These are phyloP conservation scores for Timandra comae DNA, from an alignment of 2,888 invertebrate species.

Conservation along the genomic window DNA sequence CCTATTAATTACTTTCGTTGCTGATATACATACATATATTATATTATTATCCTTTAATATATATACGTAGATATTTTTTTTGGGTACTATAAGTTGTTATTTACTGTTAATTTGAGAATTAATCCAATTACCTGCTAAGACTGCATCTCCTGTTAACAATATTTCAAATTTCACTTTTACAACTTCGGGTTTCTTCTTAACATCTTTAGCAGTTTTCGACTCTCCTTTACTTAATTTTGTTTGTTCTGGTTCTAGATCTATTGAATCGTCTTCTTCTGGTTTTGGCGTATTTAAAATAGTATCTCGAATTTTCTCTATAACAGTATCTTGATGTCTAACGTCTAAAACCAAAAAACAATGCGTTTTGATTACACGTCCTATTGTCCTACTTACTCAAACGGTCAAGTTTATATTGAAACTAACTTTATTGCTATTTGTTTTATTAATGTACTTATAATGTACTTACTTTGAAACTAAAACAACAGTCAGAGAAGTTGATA, in stretches of 20 bases:
- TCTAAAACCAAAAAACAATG: conserved; percentile 30
- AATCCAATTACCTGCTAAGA: conserved; percentile 55
- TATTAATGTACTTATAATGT: no score
- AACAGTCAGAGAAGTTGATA: no score
- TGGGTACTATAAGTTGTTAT: no score
- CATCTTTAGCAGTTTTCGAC: not conserved
- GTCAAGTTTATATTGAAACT: no score
- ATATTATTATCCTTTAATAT: no score
- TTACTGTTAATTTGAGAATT: no score
- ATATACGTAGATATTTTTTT: no score
- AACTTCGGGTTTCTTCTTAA: conserved; percentile 10
- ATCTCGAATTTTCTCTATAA: conserved; percentile 40
- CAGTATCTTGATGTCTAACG: conserved; percentile 54
- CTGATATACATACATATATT: no score
- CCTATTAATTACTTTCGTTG: no score
- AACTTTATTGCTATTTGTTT: no score
- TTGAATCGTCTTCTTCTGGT: conserved; percentile 12
- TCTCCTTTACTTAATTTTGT: conserved; percentile 10
- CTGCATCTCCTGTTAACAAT: conserved; percentile 39
- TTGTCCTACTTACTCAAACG: no score
- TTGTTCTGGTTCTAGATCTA: conserved; percentile 15
- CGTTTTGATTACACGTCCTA: not conserved
- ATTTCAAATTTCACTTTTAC: conserved; percentile 42
- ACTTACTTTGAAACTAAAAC: no score
- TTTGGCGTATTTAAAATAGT: conserved; percentile 28